Evolutionary conservation across 1,140 invertebrate species (phyloP).

Genomic region (Orius insidiosus): DNA sequence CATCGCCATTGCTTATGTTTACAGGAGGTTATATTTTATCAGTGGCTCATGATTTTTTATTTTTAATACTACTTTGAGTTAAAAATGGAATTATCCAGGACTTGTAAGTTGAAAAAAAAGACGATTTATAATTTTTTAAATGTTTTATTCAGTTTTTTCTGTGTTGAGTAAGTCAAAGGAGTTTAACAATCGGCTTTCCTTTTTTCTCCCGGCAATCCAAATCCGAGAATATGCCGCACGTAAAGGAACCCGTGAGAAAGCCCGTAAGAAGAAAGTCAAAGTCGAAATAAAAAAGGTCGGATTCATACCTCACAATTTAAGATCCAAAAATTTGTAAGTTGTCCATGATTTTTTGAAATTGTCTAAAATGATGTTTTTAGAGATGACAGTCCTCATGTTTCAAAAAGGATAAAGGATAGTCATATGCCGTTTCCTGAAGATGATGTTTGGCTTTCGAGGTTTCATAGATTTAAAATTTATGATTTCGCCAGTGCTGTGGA

Average conservation of each 20-base stretch:
- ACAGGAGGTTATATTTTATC: too few species aligned
- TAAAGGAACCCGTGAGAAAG: slow-evolving; percentile 55
- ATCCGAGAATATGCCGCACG: slow-evolving; percentile 42
- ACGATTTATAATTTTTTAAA: too few species aligned
- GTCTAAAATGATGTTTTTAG: too few species aligned
- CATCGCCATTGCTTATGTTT: too few species aligned
- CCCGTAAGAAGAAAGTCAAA: slow-evolving; percentile 49
- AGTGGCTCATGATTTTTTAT: too few species aligned
- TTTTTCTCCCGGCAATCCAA: slow-evolving; percentile 21
- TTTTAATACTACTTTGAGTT: too few species aligned
- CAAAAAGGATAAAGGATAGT: slow-evolving; percentile 31
- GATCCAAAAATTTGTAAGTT: slow-evolving; percentile 28
- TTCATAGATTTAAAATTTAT: slow-evolving; percentile 42
- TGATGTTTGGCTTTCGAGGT: slow-evolving; percentile 43
- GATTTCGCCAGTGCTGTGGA: slow-evolving; percentile 51
- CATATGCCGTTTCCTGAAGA: slow-evolving; percentile 37
- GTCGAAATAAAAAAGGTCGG: slow-evolving; percentile 46
- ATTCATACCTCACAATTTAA: slow-evolving; percentile 41
- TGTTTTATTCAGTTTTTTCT: too few species aligned
- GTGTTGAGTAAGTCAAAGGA: neutral
- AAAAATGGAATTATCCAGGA: too few species aligned
- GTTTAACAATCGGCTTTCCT: neutral
- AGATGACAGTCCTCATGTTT: slow-evolving; percentile 12
- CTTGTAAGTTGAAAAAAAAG: too few species aligned
- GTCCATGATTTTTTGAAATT: too few species aligned